phyloP scores from a whole-genome alignment of 2,113 vertebrate genomes.

The Acanthisitta chloris region DNA sequence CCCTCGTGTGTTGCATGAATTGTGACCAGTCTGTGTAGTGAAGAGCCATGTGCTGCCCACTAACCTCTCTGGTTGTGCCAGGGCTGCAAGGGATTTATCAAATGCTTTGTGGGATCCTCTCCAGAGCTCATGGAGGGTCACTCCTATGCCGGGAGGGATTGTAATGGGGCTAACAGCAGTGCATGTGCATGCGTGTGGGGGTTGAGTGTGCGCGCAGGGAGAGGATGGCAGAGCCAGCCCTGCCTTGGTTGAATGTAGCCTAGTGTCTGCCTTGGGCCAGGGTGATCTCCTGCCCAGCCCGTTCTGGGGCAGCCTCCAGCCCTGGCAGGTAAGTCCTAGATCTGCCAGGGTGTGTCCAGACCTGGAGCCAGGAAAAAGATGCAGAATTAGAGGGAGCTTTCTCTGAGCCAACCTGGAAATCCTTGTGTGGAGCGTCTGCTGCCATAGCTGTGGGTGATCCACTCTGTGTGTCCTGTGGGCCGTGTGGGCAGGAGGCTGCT shows the following conservation, averaged over 20 bases:
- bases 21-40: neutral
- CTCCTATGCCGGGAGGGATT: neutral
- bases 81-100: neutral
- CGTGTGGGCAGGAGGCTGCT: neutral
- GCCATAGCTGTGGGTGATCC: rapidly evolving
- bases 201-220: neutral
- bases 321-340: conserved; percentile 3
- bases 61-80: neutral
- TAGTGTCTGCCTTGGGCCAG: neutral
- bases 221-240: neutral
- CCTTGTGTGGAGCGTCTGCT: rapidly evolving
- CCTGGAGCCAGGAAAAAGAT: neutral
- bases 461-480: rapidly evolving
- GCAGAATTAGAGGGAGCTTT: neutral
- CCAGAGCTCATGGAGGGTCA: neutral
- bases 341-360: neutral
- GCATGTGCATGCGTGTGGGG: neutral
- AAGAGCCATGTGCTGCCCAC: neutral
- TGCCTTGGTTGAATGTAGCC: rapidly evolving
- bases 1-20: conserved; percentile 58
- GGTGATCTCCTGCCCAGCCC: neutral
- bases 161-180: neutral
- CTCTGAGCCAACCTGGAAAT: neutral
- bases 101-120: neutral
- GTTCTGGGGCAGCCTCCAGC: neutral